phyloP scores from a whole-genome alignment of 2,888 invertebrate species.

The Acronicta alni region DNA sequence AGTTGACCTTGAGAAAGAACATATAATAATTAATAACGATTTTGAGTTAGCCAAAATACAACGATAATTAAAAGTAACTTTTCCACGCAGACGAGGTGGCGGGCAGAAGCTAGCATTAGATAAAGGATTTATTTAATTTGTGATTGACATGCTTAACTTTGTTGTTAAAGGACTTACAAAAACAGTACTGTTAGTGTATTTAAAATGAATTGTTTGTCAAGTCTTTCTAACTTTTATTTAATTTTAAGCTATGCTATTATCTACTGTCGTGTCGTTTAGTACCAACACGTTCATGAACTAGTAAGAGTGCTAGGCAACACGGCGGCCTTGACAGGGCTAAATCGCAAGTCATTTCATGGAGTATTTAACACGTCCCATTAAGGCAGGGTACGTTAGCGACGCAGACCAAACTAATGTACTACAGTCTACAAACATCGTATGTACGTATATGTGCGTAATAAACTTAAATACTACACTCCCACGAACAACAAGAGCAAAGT shows the following conservation, averaged over 20 bases:
- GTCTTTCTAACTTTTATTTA: too few species aligned
- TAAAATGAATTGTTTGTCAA: too few species aligned
- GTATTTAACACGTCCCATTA: slow-evolving; percentile 55
- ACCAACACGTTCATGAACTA: slow-evolving; percentile 2
- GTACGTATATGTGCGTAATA: not conserved
- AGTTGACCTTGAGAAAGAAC: too few species aligned
- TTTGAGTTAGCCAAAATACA: too few species aligned
- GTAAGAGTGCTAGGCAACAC: not conserved
- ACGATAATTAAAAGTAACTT: too few species aligned
- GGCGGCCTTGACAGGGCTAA: slow-evolving; percentile 13
- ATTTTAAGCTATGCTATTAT: too few species aligned
- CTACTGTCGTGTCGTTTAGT: too few species aligned
- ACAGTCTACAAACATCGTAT: not conserved
- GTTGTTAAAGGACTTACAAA: too few species aligned
- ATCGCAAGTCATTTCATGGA: slow-evolving; percentile 43
- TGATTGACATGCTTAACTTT: not conserved
- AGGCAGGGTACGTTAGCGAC: slow-evolving; percentile 16
- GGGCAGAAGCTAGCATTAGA: too few species aligned
- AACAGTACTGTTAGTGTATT: too few species aligned
- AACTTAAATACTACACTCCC: slow-evolving; percentile 28
- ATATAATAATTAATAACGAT: too few species aligned
- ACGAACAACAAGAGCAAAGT: slow-evolving; percentile 40
- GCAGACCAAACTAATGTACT: slow-evolving; percentile 9
- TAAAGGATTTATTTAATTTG: not conserved
- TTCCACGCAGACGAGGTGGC: too few species aligned